Base-by-base conservation (phyloP, 2,888 invertebrate genomes). In the Nowickia ferox region DNA sequence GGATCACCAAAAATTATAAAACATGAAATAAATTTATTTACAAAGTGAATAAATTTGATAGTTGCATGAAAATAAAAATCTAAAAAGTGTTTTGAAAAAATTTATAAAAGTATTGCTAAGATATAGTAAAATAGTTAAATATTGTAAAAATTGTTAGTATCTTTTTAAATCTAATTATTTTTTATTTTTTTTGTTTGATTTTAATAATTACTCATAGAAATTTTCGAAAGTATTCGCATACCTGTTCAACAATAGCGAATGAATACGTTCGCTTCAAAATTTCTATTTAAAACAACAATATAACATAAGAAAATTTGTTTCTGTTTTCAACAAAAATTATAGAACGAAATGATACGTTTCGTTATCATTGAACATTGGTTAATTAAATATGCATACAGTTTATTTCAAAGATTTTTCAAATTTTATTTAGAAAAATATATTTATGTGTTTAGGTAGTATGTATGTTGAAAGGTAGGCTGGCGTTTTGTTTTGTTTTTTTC, bases 351-450 rank as follows among this genome's bases (percentile, higher is more conserved):
- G 30, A 5, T 30, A 30, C 30, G 6, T 30, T 30, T 30, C 30
- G 30, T 6, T 30, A 30, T 30, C 30, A 30, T 30, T 30, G 30
- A 30, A 30, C 30, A 6, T 30, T 30, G 30, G 6, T 30, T 30
- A 30, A 30, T 0, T 30, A 30, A 30, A 30, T 30, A 30, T 30
- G 30, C 30, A 30, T 30, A 30, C 30, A 30, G 5, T 30, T 22
- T 66, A 51, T n/a, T 48, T 22, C 9, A 40, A 22, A 57, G n/a
- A 22, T 4, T 30, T 66, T 74, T 30, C 30, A 30, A 38, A 30
- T 59, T 65, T 30, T 68, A n/a, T 75, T 75, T 81, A 68, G 53
- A 75, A 81, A 81, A 81, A 81, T 75, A 81, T 66, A 61, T 75
- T 22, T 59, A 42, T 19, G 17, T 53, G 40, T 22, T 78, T 68